These are phyloP conservation scores for Coelogynopora nodosa DNA, from an alignment of 2,888 invertebrate species.

Conservation along the genomic window DNA sequence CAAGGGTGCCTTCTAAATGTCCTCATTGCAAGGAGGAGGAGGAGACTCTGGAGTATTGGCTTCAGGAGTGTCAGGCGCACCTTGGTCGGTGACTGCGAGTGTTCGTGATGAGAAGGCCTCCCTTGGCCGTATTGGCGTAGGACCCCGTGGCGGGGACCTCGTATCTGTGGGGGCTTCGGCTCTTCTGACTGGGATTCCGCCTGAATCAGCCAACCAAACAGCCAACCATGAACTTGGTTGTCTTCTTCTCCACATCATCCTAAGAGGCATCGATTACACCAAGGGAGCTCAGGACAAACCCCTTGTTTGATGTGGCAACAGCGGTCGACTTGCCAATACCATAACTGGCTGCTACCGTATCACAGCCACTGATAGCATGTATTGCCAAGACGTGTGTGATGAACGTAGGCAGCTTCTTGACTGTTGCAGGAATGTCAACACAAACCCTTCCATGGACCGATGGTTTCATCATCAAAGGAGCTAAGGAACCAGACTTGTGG, in stretches of 20 bases:
- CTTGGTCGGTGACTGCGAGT: no score
- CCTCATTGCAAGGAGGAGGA: no score
- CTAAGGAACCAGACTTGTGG: constrained; percentile 13
- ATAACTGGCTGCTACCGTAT: background rate
- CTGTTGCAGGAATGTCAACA: constrained; percentile 3
- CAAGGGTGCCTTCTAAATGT: no score
- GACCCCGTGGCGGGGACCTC: no score
- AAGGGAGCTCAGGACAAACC: background rate
- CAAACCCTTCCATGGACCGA: constrained; percentile 17
- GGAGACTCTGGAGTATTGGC: no score
- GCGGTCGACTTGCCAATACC: constrained; percentile 5
- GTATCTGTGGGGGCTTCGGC: no score
- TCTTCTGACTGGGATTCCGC: no score
- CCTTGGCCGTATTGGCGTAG: no score
- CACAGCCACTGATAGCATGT: constrained; percentile 15
- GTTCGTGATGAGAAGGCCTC: no score
- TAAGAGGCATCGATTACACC: background rate
- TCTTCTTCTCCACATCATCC: constrained; percentile 3
- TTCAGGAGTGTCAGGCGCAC: no score
- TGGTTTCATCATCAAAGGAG: background rate
- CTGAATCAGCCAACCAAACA: no score
- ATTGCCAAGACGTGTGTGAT: background rate
- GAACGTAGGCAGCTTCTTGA: background rate
- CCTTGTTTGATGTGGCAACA: constrained; percentile 11
- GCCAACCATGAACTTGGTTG: constrained; percentile 21